These are phyloP conservation scores for Protomyctophum bolini DNA, from an alignment of 2,113 vertebrate genomes.

Conservation along the genomic window DNA sequence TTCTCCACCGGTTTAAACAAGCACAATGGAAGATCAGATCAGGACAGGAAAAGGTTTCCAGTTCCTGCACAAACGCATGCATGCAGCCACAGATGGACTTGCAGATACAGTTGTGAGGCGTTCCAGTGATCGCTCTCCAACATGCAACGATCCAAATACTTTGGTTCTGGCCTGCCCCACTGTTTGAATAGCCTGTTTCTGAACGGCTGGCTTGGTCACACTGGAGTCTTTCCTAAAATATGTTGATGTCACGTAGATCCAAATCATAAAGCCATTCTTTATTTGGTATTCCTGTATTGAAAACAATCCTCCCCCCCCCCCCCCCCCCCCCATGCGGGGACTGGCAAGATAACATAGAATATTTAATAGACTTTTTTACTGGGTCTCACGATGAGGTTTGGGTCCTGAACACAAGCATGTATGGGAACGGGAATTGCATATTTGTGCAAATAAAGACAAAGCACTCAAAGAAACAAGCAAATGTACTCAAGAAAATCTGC, in stretches of 20 bases:
- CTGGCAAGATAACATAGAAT: background rate
- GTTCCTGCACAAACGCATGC: background rate
- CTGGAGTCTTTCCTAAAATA: background rate
- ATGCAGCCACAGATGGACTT: background rate
- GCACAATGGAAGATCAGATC: too few relatives aligned
- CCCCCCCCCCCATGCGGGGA: background rate
- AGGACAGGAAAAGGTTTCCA: background rate
- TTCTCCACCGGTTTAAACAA: too few relatives aligned
- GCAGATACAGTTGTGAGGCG: slow-evolving; percentile 3
- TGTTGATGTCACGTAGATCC: background rate
- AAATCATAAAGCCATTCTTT: background rate
- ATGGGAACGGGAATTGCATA: too few relatives aligned
- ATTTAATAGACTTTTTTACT: background rate
- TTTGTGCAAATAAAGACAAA: too few relatives aligned
- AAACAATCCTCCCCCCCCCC: background rate
- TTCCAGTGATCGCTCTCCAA: slow-evolving; percentile 1
- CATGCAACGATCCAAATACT: background rate
- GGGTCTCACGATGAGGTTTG: too few relatives aligned
- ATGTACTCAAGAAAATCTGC: too few relatives aligned
- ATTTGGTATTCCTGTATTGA: background rate
- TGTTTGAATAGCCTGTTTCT: background rate
- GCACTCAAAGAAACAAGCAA: too few relatives aligned
- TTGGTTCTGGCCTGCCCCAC: background rate
- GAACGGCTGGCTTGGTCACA: background rate
- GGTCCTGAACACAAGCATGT: too few relatives aligned